A percentile compares a stretch with the other conserved stretches of the same genome.
Conservation (phyloP, 37 sponge, comb jelly and placozoan species). For the Chondrilla cf. caribensis region DNA sequence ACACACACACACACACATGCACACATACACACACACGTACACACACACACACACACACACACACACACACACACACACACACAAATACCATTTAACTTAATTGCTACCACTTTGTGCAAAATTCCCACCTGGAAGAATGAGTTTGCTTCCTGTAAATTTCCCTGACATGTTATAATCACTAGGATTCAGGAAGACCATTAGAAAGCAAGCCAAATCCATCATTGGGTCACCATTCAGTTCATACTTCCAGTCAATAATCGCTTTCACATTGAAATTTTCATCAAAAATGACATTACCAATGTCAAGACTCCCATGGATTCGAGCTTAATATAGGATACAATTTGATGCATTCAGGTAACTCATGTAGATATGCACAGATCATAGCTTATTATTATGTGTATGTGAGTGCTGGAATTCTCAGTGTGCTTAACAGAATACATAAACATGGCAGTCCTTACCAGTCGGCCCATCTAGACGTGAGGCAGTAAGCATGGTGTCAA, state of each 20-base stretch:
- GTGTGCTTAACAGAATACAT: too few species aligned
- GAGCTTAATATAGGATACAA: too few species aligned
- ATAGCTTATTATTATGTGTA: too few species aligned
- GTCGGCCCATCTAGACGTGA: too few species aligned
- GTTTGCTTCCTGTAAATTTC: too few species aligned
- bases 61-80: neutral
- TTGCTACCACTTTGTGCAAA: neutral
- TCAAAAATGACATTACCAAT: neutral
- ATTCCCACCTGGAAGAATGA: too few species aligned
- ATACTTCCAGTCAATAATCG: conserved; percentile 10
- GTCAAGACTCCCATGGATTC: too few species aligned
- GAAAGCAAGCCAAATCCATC: conserved; percentile 2
- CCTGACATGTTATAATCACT: neutral
- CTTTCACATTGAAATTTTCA: neutral
- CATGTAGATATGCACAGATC: too few species aligned
- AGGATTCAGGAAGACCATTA: neutral
- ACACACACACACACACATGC: neutral
- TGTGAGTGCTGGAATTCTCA: too few species aligned
- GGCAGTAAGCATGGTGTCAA: too few species aligned
- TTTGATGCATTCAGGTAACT: too few species aligned
- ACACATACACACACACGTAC: neutral
- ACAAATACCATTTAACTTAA: neutral
- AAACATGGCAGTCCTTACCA: too few species aligned
- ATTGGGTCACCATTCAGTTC: neutral
- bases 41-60: neutral